These are phyloP conservation scores for Aethina tumida DNA, from an alignment of 1,140 invertebrate species.

Conservation along the genomic window DNA sequence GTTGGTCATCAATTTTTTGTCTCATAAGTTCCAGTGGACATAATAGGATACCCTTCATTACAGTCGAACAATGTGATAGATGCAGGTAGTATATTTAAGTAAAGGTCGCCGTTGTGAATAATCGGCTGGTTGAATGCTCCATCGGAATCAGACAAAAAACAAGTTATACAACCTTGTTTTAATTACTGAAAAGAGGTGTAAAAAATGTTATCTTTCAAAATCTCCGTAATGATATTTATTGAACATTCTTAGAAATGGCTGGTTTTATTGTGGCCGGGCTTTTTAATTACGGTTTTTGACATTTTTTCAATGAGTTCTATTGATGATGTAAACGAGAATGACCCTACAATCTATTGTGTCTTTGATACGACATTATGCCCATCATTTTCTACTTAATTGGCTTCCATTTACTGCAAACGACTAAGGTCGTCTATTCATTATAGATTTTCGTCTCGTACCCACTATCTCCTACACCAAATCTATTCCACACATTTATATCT, in stretches of 20 bases:
- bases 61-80: not conserved
- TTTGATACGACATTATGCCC: conserved; percentile 3
- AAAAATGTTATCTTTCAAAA: conserved; percentile 11
- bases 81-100: not conserved
- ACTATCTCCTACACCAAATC: not conserved
- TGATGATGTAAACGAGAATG: conserved; percentile 9
- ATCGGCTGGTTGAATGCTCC: not conserved
- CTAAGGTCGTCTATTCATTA: conserved; percentile 1
- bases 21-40: conserved; percentile 3
- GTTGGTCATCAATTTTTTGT: not conserved
- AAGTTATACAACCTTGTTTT: conserved; percentile 12
- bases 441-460: not conserved
- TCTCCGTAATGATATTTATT: conserved; percentile 11
- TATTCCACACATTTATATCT: not conserved
- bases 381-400: conserved; percentile 11
- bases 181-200: conserved; percentile 11
- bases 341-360: conserved; percentile 6
- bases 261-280: conserved; percentile 8
- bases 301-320: conserved; percentile 11
- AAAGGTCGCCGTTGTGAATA: not conserved
- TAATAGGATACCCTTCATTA: conserved; percentile 2
- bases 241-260: conserved; percentile 9
- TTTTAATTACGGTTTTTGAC: conserved; percentile 11
- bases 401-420: conserved; percentile 2
- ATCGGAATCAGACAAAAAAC: conserved; percentile 6